phyloP scores from a whole-genome alignment of 2,113 vertebrate species.

The Coryphaenoides rupestris region DNA sequence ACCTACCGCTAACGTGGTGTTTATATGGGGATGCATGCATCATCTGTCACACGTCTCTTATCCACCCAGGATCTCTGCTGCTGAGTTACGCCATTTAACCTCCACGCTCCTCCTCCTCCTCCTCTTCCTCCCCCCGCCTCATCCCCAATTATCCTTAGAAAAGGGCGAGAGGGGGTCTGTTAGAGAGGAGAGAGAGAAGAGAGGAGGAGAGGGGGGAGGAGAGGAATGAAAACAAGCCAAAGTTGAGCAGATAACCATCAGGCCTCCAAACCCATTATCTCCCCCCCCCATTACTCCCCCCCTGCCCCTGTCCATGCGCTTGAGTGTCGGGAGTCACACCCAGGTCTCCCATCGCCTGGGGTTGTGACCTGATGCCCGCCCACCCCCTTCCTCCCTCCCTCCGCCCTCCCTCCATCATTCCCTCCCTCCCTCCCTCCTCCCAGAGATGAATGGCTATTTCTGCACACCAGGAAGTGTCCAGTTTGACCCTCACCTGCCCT shows the following conservation, averaged over 20 bases:
- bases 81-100: slow-evolving; percentile 66
- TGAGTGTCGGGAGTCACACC: slow-evolving; percentile 75
- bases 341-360: slow-evolving; percentile 66
- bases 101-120: slow-evolving; percentile 45
- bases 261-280: slow-evolving; percentile 75
- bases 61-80: slow-evolving; percentile 39
- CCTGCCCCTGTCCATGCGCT: slow-evolving; percentile 51
- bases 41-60: slow-evolving; percentile 54
- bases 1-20: not conserved
- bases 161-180: slow-evolving; percentile 9
- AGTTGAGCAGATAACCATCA: slow-evolving; percentile 73
- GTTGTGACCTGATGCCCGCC: slow-evolving; percentile 68
- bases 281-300: slow-evolving; percentile 49
- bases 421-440: too few relatives aligned
- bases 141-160: slow-evolving; percentile 57
- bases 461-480: slow-evolving; percentile 74
- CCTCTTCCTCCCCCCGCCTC: slow-evolving; percentile 40
- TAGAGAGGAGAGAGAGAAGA: slow-evolving; percentile 10
- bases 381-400: slow-evolving; percentile 65
- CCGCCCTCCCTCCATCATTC: slow-evolving; percentile 50
- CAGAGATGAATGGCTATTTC: slow-evolving; percentile 73
- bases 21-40: slow-evolving; percentile 55
- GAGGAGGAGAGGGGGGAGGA: slow-evolving; percentile 39
- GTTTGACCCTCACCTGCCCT: slow-evolving; percentile 72
- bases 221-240: slow-evolving; percentile 72